Percentiles rank a stretch among this genome's conserved stretches.
Conservation (phyloP, 2,797 vertebrate species). For the Steatocranus sp. region DNA sequence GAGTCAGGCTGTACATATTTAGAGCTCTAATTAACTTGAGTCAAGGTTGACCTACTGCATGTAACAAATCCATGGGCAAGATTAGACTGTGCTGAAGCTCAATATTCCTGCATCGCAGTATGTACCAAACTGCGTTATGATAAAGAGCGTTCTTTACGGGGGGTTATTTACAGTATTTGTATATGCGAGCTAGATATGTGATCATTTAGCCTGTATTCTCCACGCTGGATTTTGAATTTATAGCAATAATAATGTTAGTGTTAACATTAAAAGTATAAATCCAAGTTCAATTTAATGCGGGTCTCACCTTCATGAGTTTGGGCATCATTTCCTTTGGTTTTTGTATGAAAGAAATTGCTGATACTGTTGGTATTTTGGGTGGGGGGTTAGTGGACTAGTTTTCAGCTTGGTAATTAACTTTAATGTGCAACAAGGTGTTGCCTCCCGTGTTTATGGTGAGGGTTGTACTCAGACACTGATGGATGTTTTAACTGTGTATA, state of each 20-base stretch:
- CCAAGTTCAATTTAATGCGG: fast-evolving
- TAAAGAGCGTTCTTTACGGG: background rate
- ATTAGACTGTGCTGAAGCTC: background rate
- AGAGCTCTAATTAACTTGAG: slow-evolving; percentile 71
- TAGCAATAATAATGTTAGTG: fast-evolving
- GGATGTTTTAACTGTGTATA: background rate
- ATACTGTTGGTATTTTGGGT: fast-evolving
- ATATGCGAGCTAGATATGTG: background rate
- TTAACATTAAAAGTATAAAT: background rate
- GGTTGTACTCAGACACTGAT: background rate
- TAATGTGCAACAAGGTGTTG: background rate
- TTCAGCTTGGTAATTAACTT: background rate
- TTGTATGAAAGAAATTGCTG: background rate
- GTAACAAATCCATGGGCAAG: slow-evolving; percentile 7
- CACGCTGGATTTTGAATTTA: background rate
- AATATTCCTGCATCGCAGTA: background rate
- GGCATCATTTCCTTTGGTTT: background rate
- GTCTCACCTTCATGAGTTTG: background rate
- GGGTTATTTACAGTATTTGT: fast-evolving
- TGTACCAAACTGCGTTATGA: background rate
- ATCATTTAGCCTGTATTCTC: background rate
- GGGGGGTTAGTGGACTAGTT: background rate
- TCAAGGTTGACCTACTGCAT: slow-evolving; percentile 56
- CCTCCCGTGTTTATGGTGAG: background rate
- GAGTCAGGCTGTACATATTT: slow-evolving; percentile 65